Base-by-base conservation (phyloP, 2,888 invertebrate species). In the Oscheius sp. region DNA sequence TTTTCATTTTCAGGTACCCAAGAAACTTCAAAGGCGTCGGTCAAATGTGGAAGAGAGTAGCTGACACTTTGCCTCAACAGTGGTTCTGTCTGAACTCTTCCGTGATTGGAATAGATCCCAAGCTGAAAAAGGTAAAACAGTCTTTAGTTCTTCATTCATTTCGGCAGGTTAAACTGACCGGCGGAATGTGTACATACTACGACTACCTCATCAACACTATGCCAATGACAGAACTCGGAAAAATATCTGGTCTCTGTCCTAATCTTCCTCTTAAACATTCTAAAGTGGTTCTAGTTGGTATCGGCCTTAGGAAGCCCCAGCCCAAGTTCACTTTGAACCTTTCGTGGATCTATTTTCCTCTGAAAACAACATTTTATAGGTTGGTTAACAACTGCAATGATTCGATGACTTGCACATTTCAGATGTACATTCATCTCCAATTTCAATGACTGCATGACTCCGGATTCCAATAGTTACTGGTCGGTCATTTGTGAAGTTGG, bases 351-450 rank as follows among this genome's bases (percentile, higher is more conserved):
- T 85, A 85, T 73, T 85, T 83, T 59, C 85, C 85, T 1, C 75
- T 76, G 29, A 62, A 81, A 13, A 84, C 75, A 2, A 58, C 77
- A 3, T 85, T 84, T 73, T 84, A 85, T 60, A 53, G 76, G 71
- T 74, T 47, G 32, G 9, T 53, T 29, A 13, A 53, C 47, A n/a
- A 32, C 9, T 60, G 2, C 10, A 4, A 33, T 60, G 9, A 1
- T 60, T 11, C 47, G 5, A 35, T 1, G 11, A n/a, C 3, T 47
- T 10, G 10, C 5, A n/a, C 9, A 21, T 47, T 47, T 58, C 42
- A 80, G 85, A 32, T 85, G 84, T 76, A 86, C 85, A 5, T 77
- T 85, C n/a, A 74, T 85, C 21, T 85, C 85, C 7, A 85, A 85
- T 73, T 85, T 86, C 78, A 80, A 77, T 58, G 73, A 73, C n/a